Base-by-base conservation (phyloP, 2,113 vertebrate genomes). In the Dinomys branickii region DNA sequence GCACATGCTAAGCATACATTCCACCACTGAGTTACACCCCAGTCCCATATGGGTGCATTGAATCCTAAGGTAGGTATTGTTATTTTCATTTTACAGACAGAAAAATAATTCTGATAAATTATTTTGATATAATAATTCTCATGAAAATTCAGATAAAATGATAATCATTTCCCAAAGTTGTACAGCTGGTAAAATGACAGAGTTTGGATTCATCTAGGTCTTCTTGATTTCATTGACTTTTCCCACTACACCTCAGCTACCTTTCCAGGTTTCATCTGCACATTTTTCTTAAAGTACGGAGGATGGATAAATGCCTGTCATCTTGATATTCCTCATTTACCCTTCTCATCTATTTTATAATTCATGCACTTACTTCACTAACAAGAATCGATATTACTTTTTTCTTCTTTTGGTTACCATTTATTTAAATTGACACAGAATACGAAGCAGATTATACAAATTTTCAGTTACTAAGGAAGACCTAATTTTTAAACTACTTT, bases 61-160 rank as follows among this genome's bases (percentile, higher is more conserved):
- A 90, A 94, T 96, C 16, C 26, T 94, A 88, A 77, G 52, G 52
- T 94, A 96, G 80, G 41, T 96, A 82, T 82, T 83, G 63, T 67
- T 93, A 71, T 96, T 96, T 33, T 88, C n/a, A 80, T 85, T 94
- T 96, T 92, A 86, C 9, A 88, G 88, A 92, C 38, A n/a, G 77
- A 52, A 63, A 58, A 83, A 94, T 24, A 71, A 71, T 71, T 71
- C n/a, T 71, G 69, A 41, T 71, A 41, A 71, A 33, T 78, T 78
- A 78, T 50, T 28, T 26, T 77, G 73, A 77, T 30, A 47, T 13
- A 77, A 26, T 77, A 47, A 77, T 50, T 78, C 28, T 78, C 44
- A 78, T 78, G 47, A 41, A 78, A 50, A 78, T 47, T 50, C 44
- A 50, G 44, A 50, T 50, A 78, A 50, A 78, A 33, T 78, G 95